Conservation (phyloP, 2,797 vertebrate species). For the Tachyglossus aculeatus region DNA sequence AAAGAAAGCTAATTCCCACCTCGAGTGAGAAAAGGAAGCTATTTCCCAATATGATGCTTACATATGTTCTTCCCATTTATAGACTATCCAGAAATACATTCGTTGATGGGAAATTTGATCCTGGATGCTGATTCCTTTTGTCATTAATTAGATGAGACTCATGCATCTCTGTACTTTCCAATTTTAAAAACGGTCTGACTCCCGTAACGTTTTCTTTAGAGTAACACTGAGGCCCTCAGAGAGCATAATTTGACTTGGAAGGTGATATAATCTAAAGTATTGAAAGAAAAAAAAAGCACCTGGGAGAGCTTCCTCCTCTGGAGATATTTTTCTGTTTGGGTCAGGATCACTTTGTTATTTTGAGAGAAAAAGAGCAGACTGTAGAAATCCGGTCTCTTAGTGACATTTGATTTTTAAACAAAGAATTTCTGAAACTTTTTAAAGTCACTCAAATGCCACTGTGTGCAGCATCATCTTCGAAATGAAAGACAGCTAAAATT, state of each 20-base stretch:
- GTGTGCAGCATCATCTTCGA: too few relatives aligned
- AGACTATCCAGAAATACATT: neutral
- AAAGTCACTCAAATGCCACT: too few relatives aligned
- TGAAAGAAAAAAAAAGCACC: too few relatives aligned
- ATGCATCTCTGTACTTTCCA: neutral
- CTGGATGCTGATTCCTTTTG: neutral
- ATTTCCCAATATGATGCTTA: neutral
- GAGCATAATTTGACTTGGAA: neutral
- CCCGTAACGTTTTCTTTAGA: neutral
- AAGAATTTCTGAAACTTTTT: too few relatives aligned
- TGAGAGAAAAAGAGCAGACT: neutral
- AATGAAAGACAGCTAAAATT: too few relatives aligned
- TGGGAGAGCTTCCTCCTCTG: neutral
- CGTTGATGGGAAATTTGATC: conserved; percentile 1
- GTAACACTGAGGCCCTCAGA: neutral
- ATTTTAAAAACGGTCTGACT: neutral
- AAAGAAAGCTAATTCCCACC: too few relatives aligned
- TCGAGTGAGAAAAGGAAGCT: too few relatives aligned
- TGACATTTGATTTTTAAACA: too few relatives aligned
- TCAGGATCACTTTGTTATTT: neutral
- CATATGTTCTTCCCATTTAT: neutral
- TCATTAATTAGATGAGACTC: neutral
- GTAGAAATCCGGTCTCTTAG: neutral
- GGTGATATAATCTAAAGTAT: too few relatives aligned
- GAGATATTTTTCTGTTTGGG: neutral